Conservation (phyloP, 2,888 invertebrate genomes). For the Trichopria drosophilae region DNA sequence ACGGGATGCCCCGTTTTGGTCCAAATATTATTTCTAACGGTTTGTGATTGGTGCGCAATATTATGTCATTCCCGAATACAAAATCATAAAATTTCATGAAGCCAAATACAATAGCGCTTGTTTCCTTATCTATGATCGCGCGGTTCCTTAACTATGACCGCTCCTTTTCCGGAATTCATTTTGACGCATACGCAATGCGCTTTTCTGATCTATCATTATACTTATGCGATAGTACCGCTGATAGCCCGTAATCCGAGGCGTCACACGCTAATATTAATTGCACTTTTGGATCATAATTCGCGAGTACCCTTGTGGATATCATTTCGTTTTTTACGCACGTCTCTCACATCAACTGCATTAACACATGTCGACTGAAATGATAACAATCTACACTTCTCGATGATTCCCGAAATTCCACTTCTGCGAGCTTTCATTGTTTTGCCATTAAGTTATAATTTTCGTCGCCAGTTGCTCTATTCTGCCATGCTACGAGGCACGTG, state of each 20-base stretch:
- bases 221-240: conserved; percentile 23
- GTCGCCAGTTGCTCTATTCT: no score
- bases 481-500: no score
- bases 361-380: no score
- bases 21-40: neutral
- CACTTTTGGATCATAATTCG: neutral
- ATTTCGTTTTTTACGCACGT: neutral
- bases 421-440: no score
- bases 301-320: neutral
- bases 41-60: neutral
- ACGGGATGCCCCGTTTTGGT: neutral
- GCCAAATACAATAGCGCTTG: conserved; percentile 11
- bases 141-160: neutral
- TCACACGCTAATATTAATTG: conserved; percentile 1
- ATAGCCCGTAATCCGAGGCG: conserved; percentile 1
- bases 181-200: conserved; percentile 22
- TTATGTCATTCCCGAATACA: conserved; percentile 2
- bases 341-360: no score
- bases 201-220: conserved; percentile 15
- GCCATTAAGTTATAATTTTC: no score
- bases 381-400: no score
- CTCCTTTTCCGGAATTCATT: conserved; percentile 14
- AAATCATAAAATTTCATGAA: conserved; percentile 5
- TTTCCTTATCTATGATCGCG: conserved; percentile 17
- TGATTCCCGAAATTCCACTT: no score